Evolutionary conservation across 2,888 invertebrate genomes (phyloP).

Genomic region (Chalcosyrphus nemorum): DNA sequence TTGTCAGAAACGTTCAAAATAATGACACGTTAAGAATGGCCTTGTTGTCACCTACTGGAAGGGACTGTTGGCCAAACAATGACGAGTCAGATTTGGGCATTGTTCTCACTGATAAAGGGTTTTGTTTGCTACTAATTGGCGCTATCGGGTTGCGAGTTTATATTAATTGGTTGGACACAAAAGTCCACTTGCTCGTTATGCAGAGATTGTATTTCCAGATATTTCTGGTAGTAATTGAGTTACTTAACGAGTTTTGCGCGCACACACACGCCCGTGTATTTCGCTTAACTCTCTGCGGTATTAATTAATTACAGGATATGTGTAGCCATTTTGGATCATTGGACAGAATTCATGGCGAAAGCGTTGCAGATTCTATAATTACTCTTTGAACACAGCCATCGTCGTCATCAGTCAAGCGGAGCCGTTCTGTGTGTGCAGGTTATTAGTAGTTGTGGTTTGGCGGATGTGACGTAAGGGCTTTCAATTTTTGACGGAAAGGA

Average conservation of each 20-base stretch:
- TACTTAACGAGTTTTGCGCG: conserved; percentile 10
- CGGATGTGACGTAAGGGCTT: neutral
- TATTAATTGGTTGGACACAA: neutral
- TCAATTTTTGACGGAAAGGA: neutral
- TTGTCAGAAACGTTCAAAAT: neutral
- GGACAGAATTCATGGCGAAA: neutral
- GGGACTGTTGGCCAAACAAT: neutral
- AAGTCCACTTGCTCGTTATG: neutral
- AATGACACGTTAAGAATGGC: neutral
- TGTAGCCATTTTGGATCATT: neutral
- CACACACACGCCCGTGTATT: too few relatives aligned
- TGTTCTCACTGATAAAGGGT: conserved; percentile 9
- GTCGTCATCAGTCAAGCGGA: neutral
- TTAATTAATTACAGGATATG: neutral
- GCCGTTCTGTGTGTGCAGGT: neutral
- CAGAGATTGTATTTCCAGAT: neutral
- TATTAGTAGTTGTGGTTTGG: conserved; percentile 1
- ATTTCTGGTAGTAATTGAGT: neutral
- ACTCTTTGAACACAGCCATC: neutral
- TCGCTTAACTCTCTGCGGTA: neutral
- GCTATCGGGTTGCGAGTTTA: neutral
- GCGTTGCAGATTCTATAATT: neutral
- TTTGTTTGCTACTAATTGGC: conserved; percentile 1
- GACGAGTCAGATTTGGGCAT: neutral
- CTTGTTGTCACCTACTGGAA: neutral